phyloP scores from a whole-genome alignment of 1,140 invertebrate genomes.

The Ostrea denselamellosa region DNA sequence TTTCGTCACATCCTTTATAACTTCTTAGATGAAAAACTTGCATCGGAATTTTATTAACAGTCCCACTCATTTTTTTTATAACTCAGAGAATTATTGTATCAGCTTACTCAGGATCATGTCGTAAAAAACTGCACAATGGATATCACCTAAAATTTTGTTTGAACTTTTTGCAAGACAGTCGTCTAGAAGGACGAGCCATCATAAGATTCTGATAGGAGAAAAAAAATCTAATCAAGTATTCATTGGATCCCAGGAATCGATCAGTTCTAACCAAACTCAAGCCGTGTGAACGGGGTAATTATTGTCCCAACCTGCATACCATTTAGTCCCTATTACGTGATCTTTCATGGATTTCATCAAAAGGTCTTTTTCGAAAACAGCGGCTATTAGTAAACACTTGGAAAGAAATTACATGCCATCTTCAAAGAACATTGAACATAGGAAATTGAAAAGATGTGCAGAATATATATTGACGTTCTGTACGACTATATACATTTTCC shows the following conservation, averaged over 20 bases:
- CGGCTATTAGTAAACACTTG: background rate
- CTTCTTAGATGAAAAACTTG: constrained; percentile 46
- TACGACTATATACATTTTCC: background rate
- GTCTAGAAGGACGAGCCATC: background rate
- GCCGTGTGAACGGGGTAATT: constrained; percentile 23
- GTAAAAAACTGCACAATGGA: background rate
- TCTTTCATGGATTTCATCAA: background rate
- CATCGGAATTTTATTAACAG: constrained; percentile 34
- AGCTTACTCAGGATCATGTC: background rate
- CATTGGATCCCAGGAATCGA: constrained; percentile 15
- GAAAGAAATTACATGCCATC: background rate
- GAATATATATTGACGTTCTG: background rate
- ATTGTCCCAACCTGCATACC: background rate
- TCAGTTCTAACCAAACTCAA: background rate
- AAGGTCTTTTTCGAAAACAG: background rate
- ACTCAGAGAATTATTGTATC: background rate
- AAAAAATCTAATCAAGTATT: constrained; percentile 31
- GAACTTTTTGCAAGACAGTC: background rate
- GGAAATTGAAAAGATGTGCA: background rate
- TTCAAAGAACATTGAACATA: background rate
- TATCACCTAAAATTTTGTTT: background rate
- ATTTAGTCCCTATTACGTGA: background rate
- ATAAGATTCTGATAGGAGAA: constrained; percentile 13
- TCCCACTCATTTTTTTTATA: constrained; percentile 27
- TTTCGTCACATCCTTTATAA: constrained; percentile 60